A percentile compares a stretch with the other conserved stretches of the same genome.
Conservation (phyloP, 2,797 vertebrate genomes). For the Rhinatrema bivittatum region DNA sequence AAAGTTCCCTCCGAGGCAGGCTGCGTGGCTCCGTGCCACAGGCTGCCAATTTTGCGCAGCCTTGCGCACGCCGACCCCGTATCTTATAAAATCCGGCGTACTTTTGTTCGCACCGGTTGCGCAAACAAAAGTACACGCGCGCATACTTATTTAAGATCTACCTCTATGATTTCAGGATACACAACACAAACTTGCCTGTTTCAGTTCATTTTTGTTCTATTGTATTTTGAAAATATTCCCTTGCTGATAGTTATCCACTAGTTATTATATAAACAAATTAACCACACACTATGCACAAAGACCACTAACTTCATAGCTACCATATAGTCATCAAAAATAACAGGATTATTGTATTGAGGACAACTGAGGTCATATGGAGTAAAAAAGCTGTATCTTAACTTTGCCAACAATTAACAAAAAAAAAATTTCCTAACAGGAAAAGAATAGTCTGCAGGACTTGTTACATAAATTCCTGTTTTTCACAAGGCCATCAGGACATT, state of each 20-base stretch:
- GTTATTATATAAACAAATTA: conserved; percentile 33
- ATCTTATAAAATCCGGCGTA: no score
- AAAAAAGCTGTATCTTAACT: conserved; percentile 47
- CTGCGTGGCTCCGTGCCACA: no score
- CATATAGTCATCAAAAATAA: conserved; percentile 58
- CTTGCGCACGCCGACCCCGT: no score
- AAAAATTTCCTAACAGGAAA: conserved; percentile 62
- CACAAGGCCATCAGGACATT: conserved; percentile 47
- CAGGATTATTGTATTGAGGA: conserved; percentile 55
- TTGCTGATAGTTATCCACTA: conserved; percentile 4
- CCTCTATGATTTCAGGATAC: no score
- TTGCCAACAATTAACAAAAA: conserved; percentile 54
- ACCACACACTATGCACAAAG: conserved; percentile 6
- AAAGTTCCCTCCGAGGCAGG: no score
- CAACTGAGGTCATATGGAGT: conserved; percentile 61
- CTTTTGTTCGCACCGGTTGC: no score
- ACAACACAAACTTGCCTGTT: no score
- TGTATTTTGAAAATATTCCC: conserved; percentile 24
- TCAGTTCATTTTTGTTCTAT: no score
- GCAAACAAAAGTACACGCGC: no score
- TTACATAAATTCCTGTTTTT: conserved; percentile 75
- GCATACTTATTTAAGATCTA: no score
- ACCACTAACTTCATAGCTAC: conserved; percentile 5
- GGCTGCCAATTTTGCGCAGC: no score
- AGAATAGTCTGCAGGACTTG: conserved; percentile 53